Evolutionary conservation across 2,797 vertebrate species (phyloP).

Genomic region (Pangasius macronema): DNA sequence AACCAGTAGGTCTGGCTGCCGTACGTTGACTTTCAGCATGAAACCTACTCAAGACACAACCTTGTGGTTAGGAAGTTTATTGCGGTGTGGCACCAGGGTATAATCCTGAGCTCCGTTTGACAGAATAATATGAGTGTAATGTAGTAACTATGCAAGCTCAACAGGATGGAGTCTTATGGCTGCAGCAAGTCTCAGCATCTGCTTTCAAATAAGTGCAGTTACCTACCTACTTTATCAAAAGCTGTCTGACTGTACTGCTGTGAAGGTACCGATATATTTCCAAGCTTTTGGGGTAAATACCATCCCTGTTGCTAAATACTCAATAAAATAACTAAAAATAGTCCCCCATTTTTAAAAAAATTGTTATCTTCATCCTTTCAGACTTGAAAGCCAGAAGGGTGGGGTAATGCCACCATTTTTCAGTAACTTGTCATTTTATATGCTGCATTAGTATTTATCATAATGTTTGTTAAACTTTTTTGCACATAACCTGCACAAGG

Average conservation of each 20-base stretch:
- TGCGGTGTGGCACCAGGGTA: not conserved
- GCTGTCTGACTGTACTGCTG: not conserved
- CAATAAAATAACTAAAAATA: not conserved
- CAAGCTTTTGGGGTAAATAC: not conserved
- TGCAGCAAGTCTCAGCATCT: not conserved
- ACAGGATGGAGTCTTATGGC: not conserved
- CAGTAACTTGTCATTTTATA: conserved; percentile 3
- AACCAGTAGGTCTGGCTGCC: not conserved
- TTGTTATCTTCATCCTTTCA: not conserved
- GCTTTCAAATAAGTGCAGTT: not conserved
- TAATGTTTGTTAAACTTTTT: not conserved
- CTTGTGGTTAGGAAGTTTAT: not conserved
- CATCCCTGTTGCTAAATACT: not conserved
- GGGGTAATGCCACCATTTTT: not conserved
- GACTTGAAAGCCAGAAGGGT: not conserved
- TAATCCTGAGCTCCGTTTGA: conserved; percentile 8
- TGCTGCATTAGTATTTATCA: conserved; percentile 12
- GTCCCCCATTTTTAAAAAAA: not conserved
- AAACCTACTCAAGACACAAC: not conserved
- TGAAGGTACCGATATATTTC: not conserved
- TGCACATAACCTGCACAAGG: conserved; percentile 5
- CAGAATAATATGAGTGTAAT: not conserved
- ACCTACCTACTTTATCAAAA: not conserved
- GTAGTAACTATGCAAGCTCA: not conserved
- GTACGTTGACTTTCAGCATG: not conserved